Evolutionary conservation across 2,797 vertebrate genomes (phyloP).

Genomic region (Pachyuromys duprasi): DNA sequence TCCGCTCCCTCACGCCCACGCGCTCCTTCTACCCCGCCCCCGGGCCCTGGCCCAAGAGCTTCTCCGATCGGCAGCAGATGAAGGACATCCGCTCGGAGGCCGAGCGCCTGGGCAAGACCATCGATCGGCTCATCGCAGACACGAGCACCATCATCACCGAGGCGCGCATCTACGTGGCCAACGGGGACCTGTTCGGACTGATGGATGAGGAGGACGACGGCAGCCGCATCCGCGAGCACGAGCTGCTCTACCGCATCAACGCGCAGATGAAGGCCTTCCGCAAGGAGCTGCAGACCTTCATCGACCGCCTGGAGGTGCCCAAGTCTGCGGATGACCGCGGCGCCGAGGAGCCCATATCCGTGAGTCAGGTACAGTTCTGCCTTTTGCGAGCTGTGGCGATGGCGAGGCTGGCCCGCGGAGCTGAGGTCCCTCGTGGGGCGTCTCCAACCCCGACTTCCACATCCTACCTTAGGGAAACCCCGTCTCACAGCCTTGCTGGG

Average conservation of each 20-base stretch:
- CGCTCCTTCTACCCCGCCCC: constrained; percentile 94
- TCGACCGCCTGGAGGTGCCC: constrained; percentile 97
- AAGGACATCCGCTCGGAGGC: constrained; percentile 98
- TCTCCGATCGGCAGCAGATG: constrained; percentile 98
- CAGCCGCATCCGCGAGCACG: constrained; percentile 96
- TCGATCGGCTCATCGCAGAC: constrained; percentile 97
- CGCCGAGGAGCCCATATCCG: constrained; percentile 97
- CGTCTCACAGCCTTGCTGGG: neutral
- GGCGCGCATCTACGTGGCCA: constrained; percentile 95
- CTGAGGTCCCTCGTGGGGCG: constrained; percentile 17
- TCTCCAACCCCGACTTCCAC: constrained; percentile 9
- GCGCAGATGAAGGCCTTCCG: constrained; percentile 99
- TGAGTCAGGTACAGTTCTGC: constrained; percentile 93
- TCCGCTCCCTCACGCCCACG: constrained; percentile 97
- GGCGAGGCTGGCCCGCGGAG: constrained; percentile 62
- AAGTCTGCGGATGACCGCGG: constrained; percentile 94
- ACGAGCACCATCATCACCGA: constrained; percentile 98
- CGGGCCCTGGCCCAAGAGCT: constrained; percentile 94
- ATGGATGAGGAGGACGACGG: constrained; percentile 98
- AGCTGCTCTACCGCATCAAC: constrained; percentile 98
- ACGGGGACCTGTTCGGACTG: constrained; percentile 96
- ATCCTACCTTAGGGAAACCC: neutral
- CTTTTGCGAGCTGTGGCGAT: constrained; percentile 84
- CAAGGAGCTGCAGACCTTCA: constrained; percentile 98
- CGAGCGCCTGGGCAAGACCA: constrained; percentile 96